Conservation (phyloP, 2,797 vertebrate genomes). For the Clarias laeviceps region DNA sequence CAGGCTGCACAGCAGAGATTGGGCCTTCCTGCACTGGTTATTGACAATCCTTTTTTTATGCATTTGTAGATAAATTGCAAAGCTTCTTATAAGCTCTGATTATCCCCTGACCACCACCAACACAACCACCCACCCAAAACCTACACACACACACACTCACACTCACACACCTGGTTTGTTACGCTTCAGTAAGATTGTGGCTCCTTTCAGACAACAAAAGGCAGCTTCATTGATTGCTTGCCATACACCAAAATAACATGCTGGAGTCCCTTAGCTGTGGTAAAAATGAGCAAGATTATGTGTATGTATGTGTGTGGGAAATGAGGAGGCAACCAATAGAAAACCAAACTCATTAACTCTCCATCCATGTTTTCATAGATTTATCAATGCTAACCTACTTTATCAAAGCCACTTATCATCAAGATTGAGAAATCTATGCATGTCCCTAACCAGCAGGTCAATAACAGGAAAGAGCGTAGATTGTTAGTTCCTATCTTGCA, state of each 20-base stretch:
- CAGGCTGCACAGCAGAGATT: conserved; percentile 54
- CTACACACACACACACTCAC: conserved; percentile 1
- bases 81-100: conserved; percentile 72
- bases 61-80: conserved; percentile 75
- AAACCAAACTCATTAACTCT: conserved; percentile 80
- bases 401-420: conserved; percentile 85
- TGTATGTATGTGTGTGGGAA: conserved; percentile 27
- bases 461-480: conserved; percentile 80
- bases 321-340: conserved; percentile 65
- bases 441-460: conserved; percentile 74
- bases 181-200: conserved; percentile 71
- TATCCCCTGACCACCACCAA: background rate
- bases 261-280: conserved; percentile 61
- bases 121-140: background rate
- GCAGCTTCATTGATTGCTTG: conserved; percentile 76
- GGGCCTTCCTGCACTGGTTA: conserved; percentile 57
- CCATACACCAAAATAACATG: conserved; percentile 74
- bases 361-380: conserved; percentile 81
- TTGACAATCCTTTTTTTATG: conserved; percentile 60
- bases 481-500: conserved; percentile 50
- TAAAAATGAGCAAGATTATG: conserved; percentile 57
- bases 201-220: conserved; percentile 77
- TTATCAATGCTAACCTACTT: conserved; percentile 85
- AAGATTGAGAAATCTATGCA: conserved; percentile 79
- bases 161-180: conserved; percentile 57